Evolutionary conservation across 2,113 vertebrate species (phyloP), one percentile per base, ranked within the genome.

Genomic region (Sylvilagus bachmani): DNA sequence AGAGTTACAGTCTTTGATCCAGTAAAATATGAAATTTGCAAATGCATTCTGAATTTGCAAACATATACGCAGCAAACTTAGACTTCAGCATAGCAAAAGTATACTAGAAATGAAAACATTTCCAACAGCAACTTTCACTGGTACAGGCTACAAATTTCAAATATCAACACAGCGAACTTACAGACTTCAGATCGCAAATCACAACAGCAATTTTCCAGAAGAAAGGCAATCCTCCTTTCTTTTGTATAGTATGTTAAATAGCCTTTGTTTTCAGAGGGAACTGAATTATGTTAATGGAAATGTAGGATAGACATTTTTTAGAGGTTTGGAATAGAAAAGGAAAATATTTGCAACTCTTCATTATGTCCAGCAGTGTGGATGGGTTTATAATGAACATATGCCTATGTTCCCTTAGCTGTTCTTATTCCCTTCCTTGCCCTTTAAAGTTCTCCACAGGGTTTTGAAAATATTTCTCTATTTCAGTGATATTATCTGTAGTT

Each of bases 11-110:
- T 24, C 61, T 71, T 24, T 0, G 3, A 31, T 81, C 81, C 94
- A 95, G 71, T 13, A 81, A 89, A 64, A 61, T 21, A 85, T 25
- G 0, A 1, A 96, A 93, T 70, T 36, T 92, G 10, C 33, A 97
- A 95, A 66, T 33, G 21, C 1, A 91, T 51, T 7, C 25, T 24
- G 38, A 92, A 77, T 36, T 38, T 86, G 31, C 74, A 96, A 51
- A 64, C n/a, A 16, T 49, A 17, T 1, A 0, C 11, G 6, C 0
- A 0, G 22, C 19, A 88, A 11, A 44, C 7, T 64, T 89, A 27
- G 73, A 75, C 22, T 70, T 91, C 19, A 44, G 19, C 38, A 75
- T 44, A 9, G 22, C 33, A 87, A 36, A 78, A 67, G 51, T 51
- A 93, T 6, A 71, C 1, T 0, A 24, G 33, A 7, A 88, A 51